These are phyloP conservation scores for Dryocosmus kuriphilus DNA, from an alignment of 2,888 invertebrate species.

Conservation along the genomic window DNA sequence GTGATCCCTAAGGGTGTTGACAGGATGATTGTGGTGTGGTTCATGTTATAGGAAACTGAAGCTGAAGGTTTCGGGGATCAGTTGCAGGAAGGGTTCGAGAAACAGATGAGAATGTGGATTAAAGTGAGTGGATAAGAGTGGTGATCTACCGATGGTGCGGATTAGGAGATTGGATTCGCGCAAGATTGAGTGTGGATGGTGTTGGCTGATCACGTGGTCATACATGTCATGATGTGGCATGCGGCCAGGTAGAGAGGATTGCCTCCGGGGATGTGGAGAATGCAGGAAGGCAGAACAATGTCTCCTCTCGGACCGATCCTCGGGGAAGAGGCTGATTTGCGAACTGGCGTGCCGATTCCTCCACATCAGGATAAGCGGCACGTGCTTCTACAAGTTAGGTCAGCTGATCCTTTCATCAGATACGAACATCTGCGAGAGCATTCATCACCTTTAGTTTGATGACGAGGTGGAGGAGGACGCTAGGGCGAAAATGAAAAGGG, in stretches of 20 bases:
- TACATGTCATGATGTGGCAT: conserved; percentile 45
- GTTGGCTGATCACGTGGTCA: conserved; percentile 28
- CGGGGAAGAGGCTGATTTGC: conserved; percentile 61
- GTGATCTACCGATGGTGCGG: conserved; percentile 36
- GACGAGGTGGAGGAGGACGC: conserved; percentile 58
- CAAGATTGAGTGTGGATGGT: conserved; percentile 2
- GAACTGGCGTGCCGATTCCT: conserved; percentile 53
- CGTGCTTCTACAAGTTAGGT: conserved; percentile 70
- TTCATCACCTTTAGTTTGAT: conserved; percentile 51
- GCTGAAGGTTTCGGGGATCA: neutral
- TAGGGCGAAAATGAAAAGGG: conserved; percentile 47
- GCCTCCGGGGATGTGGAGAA: conserved; percentile 69
- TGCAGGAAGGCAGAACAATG: conserved; percentile 70
- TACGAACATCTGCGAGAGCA: conserved; percentile 54
- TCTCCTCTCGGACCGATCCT: conserved; percentile 69
- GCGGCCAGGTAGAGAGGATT: conserved; percentile 57
- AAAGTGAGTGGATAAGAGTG: conserved; percentile 45
- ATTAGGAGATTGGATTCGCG: conserved; percentile 7
- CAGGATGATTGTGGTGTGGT: neutral
- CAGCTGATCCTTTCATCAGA: conserved; percentile 68
- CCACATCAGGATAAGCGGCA: conserved; percentile 69
- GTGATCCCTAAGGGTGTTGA: conserved; percentile 13
- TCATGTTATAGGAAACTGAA: neutral
- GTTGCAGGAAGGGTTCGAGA: conserved; percentile 13
- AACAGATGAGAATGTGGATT: conserved; percentile 40